Conservation (phyloP, 35 echinoderm and acorn worm species). For the Acanthaster planci region DNA sequence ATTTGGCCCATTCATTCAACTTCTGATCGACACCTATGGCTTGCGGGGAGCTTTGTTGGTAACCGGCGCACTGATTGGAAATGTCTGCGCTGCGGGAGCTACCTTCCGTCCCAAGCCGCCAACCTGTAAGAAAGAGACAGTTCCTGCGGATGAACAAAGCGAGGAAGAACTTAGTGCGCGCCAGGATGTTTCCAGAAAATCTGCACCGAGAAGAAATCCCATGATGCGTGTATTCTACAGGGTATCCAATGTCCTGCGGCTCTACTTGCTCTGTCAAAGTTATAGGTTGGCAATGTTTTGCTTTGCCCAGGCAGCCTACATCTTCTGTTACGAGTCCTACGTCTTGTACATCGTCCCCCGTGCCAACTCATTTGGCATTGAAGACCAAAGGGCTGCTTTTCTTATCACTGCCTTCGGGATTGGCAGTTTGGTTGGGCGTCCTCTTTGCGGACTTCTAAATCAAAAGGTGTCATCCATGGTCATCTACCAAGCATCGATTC, state of each 20-base stretch:
- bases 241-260: background rate
- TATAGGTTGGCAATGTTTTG: background rate
- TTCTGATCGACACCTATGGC: background rate
- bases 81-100: background rate
- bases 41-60: background rate
- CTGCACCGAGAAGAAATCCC: background rate
- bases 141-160: background rate
- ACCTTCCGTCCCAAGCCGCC: background rate
- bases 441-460: background rate
- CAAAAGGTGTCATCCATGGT: background rate
- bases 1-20: background rate
- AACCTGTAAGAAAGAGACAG: background rate
- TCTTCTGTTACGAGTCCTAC: background rate
- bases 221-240: background rate
- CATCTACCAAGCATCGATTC: background rate
- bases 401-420: constrained; percentile 5
- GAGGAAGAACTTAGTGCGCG: background rate
- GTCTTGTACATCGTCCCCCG: background rate
- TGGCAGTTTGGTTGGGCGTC: background rate
- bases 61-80: background rate
- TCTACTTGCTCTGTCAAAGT: background rate
- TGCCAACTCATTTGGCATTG: background rate
- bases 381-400: background rate
- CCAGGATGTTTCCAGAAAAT: background rate
- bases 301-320: background rate